Evolutionary conservation across 2,797 vertebrate species (phyloP), one percentile per base, ranked within the genome.

Genomic region (Uromys caudimaculatus): DNA sequence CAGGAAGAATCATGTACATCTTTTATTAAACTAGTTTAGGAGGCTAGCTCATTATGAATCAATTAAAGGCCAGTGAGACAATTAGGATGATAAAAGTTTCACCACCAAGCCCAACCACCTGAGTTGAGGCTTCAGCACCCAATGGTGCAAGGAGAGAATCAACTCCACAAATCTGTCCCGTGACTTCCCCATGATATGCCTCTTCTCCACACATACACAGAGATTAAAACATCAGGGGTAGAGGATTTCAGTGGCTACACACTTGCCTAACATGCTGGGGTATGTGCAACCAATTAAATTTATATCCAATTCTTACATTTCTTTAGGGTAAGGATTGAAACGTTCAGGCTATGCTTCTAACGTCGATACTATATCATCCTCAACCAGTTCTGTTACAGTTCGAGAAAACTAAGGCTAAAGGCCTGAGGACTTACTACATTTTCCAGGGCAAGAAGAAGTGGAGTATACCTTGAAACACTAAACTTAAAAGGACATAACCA

Each of bases 41-140:
- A 93, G 27, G 23, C 50, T 91, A 47, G 92, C 76, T 91, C 76
- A 19, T 86, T 90, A 94, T 47, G 54, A 95, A 93, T 79, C 73
- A 83, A 47, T 76, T 76, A 13, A 32, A 12, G 69, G 41, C 21
- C n/a, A 32, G 27, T 29, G 67, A 86, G 27, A 83, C 29, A 41
- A 50, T 44, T n/a, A 21, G 32, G 29, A 67, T 16, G 21, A 27
- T n/a, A 50, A 85, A 67, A 19, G 41, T 50, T 24, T 84, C 41
- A 58, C 23, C 60, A 35, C 29, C 44, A 67, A 67, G 17, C 41
- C 41, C 7, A 4, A 50, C 11, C 19, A 14, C 29, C 16, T 64
- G 60, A 85, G 41, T 13, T 85, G 41, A 67, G 47, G 41, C 41
- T 62, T 27, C 27, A 64, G 41, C 10, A 47, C 10, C 23, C 67